phyloP scores from a whole-genome alignment of 2,888 invertebrate genomes.

The Rhagophthalmus giganteus region DNA sequence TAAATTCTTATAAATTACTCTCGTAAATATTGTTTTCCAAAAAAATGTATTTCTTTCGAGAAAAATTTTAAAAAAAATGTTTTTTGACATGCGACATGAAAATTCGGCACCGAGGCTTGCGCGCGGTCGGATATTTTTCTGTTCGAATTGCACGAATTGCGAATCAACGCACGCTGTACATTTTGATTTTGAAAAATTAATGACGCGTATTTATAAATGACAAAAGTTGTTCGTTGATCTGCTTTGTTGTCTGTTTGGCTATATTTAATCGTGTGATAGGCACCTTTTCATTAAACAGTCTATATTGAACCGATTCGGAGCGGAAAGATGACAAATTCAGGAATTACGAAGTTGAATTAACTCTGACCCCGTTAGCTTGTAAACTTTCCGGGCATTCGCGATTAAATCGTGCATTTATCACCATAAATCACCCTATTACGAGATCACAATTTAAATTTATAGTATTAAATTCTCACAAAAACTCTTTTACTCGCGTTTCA shows the following conservation, averaged over 20 bases:
- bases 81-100: too few species aligned
- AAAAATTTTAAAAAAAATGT: too few species aligned
- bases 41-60: not conserved
- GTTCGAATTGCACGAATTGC: constrained; percentile 11
- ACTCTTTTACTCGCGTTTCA: constrained; percentile 29
- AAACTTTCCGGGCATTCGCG: constrained; percentile 38
- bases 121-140: constrained; percentile 1
- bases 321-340: constrained; percentile 48
- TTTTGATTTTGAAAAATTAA: constrained; percentile 11
- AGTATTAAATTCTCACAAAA: constrained; percentile 32
- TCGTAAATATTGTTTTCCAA: too few species aligned
- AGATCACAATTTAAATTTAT: constrained; percentile 39
- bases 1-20: too few species aligned
- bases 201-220: constrained; percentile 14
- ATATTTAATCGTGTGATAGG: constrained; percentile 12
- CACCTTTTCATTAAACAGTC: constrained; percentile 18
- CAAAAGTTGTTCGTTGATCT: constrained; percentile 8
- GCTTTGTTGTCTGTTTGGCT: constrained; percentile 2
- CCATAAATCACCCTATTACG: constrained; percentile 44
- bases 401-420: constrained; percentile 47
- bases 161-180: constrained; percentile 5
- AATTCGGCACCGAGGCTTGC: too few species aligned
- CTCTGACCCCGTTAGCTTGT: constrained; percentile 41
- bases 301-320: constrained; percentile 33
- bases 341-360: constrained; percentile 48